A percentile compares a stretch with the other conserved stretches of the same genome.
Conservation (phyloP, 2,888 invertebrate genomes). For the Synergus itoensis region DNA sequence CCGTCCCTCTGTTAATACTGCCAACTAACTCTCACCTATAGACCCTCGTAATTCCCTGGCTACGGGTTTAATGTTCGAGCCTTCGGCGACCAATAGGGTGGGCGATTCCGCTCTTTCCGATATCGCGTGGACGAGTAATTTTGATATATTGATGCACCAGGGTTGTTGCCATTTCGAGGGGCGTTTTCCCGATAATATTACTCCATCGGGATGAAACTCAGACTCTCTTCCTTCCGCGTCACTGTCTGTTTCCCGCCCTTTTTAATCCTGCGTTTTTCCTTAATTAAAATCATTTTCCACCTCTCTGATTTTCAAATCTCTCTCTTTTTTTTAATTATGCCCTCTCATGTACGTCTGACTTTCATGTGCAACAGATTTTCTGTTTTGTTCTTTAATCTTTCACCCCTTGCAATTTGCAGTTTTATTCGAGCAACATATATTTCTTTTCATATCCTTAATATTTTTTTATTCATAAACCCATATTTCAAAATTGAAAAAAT, state of each 20-base stretch:
- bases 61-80: slow-evolving; percentile 61
- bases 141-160: slow-evolving; percentile 66
- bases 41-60: slow-evolving; percentile 49
- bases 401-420: not conserved
- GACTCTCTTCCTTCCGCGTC: slow-evolving; percentile 44
- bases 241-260: not conserved
- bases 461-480: no score
- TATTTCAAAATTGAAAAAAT: no score
- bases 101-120: slow-evolving; percentile 51
- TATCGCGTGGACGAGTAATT: slow-evolving; percentile 68
- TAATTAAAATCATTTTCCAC: slow-evolving; percentile 35
- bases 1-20: slow-evolving; percentile 29
- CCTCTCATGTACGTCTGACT: slow-evolving; percentile 1
- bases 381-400: slow-evolving; percentile 26
- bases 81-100: slow-evolving; percentile 48
- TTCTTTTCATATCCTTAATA: not conserved
- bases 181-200: slow-evolving; percentile 64
- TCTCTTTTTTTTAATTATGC: slow-evolving; percentile 8
- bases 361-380: slow-evolving; percentile 24
- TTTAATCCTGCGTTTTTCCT: slow-evolving; percentile 26
- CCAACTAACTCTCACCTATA: slow-evolving; percentile 14
- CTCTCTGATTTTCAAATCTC: slow-evolving; percentile 17
- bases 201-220: slow-evolving; percentile 54
- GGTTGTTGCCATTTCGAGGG: slow-evolving; percentile 48
- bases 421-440: not conserved